Base-by-base conservation (phyloP, 2,888 invertebrate species). In the Lycaena phlaeas region DNA sequence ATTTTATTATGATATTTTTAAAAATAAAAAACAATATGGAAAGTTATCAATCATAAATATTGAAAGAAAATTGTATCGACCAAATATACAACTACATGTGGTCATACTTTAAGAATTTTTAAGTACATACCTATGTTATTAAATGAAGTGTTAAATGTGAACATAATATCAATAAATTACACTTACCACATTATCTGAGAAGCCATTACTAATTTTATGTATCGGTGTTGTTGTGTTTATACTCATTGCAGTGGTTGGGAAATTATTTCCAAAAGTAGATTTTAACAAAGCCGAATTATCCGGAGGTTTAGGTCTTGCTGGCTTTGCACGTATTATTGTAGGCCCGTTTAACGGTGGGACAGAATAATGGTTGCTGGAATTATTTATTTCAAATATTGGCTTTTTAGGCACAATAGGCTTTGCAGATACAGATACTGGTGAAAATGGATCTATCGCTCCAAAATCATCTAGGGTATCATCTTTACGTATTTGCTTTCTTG, bases 281-380 rank as follows among this genome's bases (percentile, higher is more conserved):
- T 75, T 82, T 38, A 85, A 51, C 40, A 85, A 50, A 2, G 82
- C 64, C 3, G 79, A 63, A 49, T 82, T 84, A 18, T 84, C 85
- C 2, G 87, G 87, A 14, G 85, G 86, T 42, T 88, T 86, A 0
- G 86, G 86, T 53, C 88, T 81, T 0, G 78, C 79, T 12, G 88
- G 88, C 59, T 88, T 89, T 1, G 89, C 87, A 42, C 91, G 75
- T 43, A 94, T 94, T 61, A 94, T 94, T 28, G 94, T 93, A 2
- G 94, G 93, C 57, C 88, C 87, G 42, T 85, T 78, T 11, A 85
- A 52, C 34, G 69, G 56, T 11, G 75, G 67, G n/a, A 68, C 55
- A 6, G 71, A 65, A 34, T 82, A 72, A 54, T 84, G 60, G 42
- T 76, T 87, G 30, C 43, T 51, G 38, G 45, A 17, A 60, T 76